These are phyloP conservation scores for Phycodurus eques DNA, from an alignment of 2,113 vertebrate genomes.

Conservation along the genomic window DNA sequence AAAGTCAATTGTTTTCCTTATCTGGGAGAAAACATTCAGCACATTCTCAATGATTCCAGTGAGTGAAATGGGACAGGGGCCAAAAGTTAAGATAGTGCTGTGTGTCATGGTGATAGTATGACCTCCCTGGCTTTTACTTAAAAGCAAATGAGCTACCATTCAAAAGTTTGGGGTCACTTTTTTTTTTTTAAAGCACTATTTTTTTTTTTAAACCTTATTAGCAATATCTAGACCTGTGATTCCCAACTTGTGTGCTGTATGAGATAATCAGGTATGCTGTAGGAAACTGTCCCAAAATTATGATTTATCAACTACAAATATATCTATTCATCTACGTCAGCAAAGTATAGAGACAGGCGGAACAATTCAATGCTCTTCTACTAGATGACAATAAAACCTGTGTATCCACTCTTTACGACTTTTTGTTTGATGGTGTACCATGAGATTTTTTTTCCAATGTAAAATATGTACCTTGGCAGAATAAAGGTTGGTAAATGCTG, in stretches of 20 bases:
- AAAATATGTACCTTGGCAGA: no score
- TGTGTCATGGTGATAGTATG: background rate
- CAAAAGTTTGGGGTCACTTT: background rate
- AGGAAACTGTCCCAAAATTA: no score
- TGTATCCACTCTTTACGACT: background rate
- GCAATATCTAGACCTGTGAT: no score
- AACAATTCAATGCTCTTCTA: background rate
- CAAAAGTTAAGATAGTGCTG: background rate
- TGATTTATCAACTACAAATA: no score
- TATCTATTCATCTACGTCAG: no score
- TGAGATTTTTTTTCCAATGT: no score
- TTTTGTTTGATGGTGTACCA: background rate
- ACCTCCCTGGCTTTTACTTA: background rate
- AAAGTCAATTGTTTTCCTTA: background rate
- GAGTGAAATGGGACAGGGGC: background rate
- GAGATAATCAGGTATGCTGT: no score
- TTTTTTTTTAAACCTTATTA: background rate
- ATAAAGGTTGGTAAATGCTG: no score
- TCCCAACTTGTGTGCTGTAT: no score
- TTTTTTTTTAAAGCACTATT: background rate
- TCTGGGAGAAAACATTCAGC: background rate
- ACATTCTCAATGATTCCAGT: background rate
- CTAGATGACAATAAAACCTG: background rate
- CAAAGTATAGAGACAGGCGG: background rate
- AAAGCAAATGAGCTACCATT: background rate